Base-by-base conservation (phyloP, 2,888 invertebrate species). In the Cosmopolites sordidus region DNA sequence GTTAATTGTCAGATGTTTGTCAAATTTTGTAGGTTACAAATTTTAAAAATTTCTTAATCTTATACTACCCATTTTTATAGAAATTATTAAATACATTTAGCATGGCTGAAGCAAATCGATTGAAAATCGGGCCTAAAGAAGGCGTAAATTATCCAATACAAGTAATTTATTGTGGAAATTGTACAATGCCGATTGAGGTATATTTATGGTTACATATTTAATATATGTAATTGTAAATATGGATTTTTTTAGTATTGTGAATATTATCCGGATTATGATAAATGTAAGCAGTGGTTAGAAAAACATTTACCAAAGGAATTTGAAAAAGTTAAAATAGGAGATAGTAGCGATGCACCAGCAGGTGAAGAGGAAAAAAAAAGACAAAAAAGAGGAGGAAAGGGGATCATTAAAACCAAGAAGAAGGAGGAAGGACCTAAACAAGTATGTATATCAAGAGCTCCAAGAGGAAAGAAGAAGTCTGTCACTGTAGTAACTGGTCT, bases 381-480 rank as follows among this genome's bases (percentile, higher is more conserved):
- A 14, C 97, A 98, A 70, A 98, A 96, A 72, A 83, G 98, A 42
- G 98, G 98, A 30, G 98, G 98, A 6, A 96, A 96, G 73, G 98
- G 95, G 33, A 86, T 93, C 79, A 82, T 95, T 51, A 96, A 96
- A 73, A 85, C 94, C 8, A 96, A 95, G 75, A 95, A 95, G 78
- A 94, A 92, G 71, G 91, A 92, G 64, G 90, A 92, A 73, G 88
- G 86, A 9, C 91, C 91, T 9, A 91, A 90, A 71, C 82, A 89
- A 72, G 86, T 93, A 40, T 86, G 86, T 68, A 82, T 94, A 2
- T 92, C 91, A 1, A 81, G 92, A 68, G 90, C 93, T 59, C 94
- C 96, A 15, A 82, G 99, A 64, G 98, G 98, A 57, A 99, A 99
- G 73, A 98, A 97, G 84, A 97, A 98, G 82, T 94, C 91, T 38